Evolutionary conservation across 2,888 invertebrate genomes (phyloP), one percentile per base, ranked within the genome.

Genomic region (Philhelius pedissequus): DNA sequence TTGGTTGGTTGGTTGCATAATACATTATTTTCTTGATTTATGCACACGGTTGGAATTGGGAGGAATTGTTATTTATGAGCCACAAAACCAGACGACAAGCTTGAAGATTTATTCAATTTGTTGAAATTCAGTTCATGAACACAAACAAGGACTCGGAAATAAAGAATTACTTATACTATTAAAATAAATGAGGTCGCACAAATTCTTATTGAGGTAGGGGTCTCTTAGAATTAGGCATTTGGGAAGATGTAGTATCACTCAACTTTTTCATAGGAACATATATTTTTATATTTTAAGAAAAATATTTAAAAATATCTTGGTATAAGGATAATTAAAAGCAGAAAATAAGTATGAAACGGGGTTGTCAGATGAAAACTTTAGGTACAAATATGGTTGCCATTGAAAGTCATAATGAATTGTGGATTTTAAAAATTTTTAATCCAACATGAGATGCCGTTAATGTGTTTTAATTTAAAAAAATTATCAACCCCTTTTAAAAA

Each of bases 41-140:
- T 48, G n/a, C 22, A 22, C n/a, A n/a, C n/a, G n/a, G 13, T 22
- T 25, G 22, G 13, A 25, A 45, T 35, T 22, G 66, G 43, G 48
- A 48, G 43, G 43, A 60, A 38, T 70, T 43, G 40, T 74, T 45
- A 71, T 81, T 73, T 77, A 78, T 62, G 56, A 30, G 20, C 20
- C 48, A 32, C 20, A 38, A 52, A 27, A 38, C 22, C 35, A 52
- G 20, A 50, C 7, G 43, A 20, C 25, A 43, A 50, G 48, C 2
- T 20, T 52, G 20, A 50, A 56, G 73, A 77, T 77, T 68, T 82
- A 73, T 82, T 69, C 73, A 77, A 62, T 73, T 68, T 52, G 45
- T 45, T 27, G 45, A 18, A 35, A 25, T n/a, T 48, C 2, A 58
- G 15, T 58, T n/a, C 25, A 58, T 58, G 25, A 58, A n/a, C n/a